These are phyloP conservation scores for Platynereis dumerilii DNA, from an alignment of 2,888 invertebrate genomes.

Conservation along the genomic window DNA sequence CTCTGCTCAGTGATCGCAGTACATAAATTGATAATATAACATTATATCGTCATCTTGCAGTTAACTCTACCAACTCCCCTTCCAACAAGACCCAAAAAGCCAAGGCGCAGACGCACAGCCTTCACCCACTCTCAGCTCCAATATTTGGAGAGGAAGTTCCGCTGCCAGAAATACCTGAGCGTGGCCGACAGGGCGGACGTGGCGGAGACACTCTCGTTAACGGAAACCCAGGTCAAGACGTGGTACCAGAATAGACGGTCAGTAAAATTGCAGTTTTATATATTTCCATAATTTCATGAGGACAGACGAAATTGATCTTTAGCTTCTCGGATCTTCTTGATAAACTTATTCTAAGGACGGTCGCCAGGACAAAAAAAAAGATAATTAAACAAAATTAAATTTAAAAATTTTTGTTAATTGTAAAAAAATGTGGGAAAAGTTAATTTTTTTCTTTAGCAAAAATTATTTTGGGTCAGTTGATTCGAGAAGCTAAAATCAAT, in stretches of 20 bases:
- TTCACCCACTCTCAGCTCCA: slow-evolving; percentile 94
- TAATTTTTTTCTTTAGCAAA: too few relatives aligned
- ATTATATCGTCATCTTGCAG: too few relatives aligned
- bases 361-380: not conserved
- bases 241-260: slow-evolving; percentile 92
- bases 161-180: slow-evolving; percentile 91
- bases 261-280: not conserved
- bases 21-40: too few relatives aligned
- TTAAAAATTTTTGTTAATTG: not conserved
- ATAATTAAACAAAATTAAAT: not conserved
- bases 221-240: slow-evolving; percentile 94
- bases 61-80: not conserved
- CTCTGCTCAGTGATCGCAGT: too few relatives aligned
- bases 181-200: slow-evolving; percentile 93
- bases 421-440: too few relatives aligned
- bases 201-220: slow-evolving; percentile 85
- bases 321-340: too few relatives aligned
- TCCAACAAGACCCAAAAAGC: slow-evolving; percentile 37
- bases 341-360: not conserved
- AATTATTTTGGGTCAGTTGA: too few relatives aligned
- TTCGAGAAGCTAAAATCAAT: too few relatives aligned
- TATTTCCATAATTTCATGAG: not conserved
- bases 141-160: slow-evolving; percentile 88
- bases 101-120: slow-evolving; percentile 71
- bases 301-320: not conserved